Evolutionary conservation across 2,888 invertebrate species (phyloP).

Genomic region (Pelosia muscerda): DNA sequence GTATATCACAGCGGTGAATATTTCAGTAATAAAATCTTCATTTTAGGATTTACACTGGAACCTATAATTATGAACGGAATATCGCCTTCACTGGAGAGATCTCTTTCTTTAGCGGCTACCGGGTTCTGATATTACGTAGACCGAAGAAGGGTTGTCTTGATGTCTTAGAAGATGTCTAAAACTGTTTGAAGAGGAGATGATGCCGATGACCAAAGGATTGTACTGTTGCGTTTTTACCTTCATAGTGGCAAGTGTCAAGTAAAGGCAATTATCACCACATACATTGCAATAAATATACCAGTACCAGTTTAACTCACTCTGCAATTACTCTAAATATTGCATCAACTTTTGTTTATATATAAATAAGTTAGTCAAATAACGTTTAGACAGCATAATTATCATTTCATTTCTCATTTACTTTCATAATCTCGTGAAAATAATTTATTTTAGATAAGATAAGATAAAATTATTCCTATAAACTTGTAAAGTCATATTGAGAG

Average conservation of each 20-base stretch:
- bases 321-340: neutral
- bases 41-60: neutral
- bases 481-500: neutral
- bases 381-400: neutral
- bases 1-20: neutral
- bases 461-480: neutral
- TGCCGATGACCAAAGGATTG: too few relatives aligned
- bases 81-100: too few relatives aligned
- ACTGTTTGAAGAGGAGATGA: too few relatives aligned
- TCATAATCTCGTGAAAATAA: neutral
- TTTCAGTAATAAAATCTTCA: neutral
- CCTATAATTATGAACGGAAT: neutral
- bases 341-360: neutral
- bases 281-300: too few relatives aligned
- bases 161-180: too few relatives aligned
- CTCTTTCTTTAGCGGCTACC: too few relatives aligned
- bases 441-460: neutral
- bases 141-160: too few relatives aligned
- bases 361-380: neutral
- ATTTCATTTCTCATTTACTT: neutral
- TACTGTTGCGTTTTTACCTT: too few relatives aligned
- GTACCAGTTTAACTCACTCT: neutral
- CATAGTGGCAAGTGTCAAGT: too few relatives aligned
- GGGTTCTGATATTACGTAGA: too few relatives aligned
- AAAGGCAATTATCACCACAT: too few relatives aligned